Percentiles rank a stretch among this genome's conserved stretches.
phyloP scores from a whole-genome alignment of 1,140 invertebrate species.

The Sesamia nonagrioides region DNA sequence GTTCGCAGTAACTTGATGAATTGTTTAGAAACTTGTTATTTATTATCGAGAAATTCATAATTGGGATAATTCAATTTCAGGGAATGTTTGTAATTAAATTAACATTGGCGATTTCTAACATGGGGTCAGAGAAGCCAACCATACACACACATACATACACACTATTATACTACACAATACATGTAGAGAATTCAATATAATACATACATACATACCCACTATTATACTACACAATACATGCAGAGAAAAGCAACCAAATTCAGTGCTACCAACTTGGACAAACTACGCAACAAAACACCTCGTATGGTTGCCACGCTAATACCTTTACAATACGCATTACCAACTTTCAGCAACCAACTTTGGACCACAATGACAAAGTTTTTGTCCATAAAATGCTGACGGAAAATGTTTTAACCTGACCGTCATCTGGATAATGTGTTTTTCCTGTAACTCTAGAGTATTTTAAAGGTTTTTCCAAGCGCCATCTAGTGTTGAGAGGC shows the following conservation, averaged over 20 bases:
- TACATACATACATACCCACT: too few species aligned
- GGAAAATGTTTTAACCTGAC: constrained; percentile 22
- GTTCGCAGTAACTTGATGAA: background rate
- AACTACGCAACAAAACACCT: background rate
- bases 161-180: too few species aligned
- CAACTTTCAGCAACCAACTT: constrained; percentile 34
- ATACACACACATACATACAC: too few species aligned
- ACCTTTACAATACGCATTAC: constrained; percentile 17
- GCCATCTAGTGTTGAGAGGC: constrained; percentile 21
- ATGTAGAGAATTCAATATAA: too few species aligned
- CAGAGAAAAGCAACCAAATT: background rate
- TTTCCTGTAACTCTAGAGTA: constrained; percentile 13
- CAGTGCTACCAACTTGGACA: background rate
- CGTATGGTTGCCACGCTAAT: constrained; percentile 9
- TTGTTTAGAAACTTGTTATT: constrained; percentile 1
- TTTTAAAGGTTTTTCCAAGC: constrained; percentile 17
- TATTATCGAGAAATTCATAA: constrained; percentile 1
- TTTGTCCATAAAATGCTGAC: constrained; percentile 30
- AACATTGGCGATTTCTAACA: background rate
- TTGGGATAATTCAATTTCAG: background rate
- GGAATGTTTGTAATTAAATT: background rate
- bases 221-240: too few species aligned
- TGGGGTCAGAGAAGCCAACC: too few species aligned
- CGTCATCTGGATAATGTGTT: constrained; percentile 38
- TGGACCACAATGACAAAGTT: constrained; percentile 10